Evolutionary conservation across 2,113 vertebrate species (phyloP).

Genomic region (Cyprinus carpio): DNA sequence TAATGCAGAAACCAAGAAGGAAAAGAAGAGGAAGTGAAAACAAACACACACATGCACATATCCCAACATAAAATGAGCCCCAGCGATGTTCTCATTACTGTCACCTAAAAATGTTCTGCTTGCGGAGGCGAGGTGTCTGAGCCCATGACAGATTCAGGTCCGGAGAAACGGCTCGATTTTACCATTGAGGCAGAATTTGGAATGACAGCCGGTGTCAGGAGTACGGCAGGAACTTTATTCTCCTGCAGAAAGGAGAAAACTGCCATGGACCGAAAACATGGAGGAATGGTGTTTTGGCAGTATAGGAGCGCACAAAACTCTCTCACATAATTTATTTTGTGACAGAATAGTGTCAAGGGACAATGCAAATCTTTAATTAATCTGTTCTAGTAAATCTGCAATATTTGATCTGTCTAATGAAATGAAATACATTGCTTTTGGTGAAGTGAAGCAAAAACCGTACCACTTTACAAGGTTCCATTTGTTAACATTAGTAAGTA

Average conservation of each 20-base stretch:
- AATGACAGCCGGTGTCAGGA: conserved; percentile 58
- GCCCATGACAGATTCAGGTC: conserved; percentile 62
- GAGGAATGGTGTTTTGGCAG: conserved; percentile 26
- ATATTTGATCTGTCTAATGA: neutral
- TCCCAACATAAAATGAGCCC: conserved; percentile 24
- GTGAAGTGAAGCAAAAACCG: neutral
- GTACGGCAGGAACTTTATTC: conserved; percentile 48
- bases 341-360: conserved; percentile 10
- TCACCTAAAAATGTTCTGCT: conserved; percentile 53
- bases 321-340: neutral
- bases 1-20: conserved; percentile 6
- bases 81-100: conserved; percentile 59
- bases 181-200: conserved; percentile 40
- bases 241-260: conserved; percentile 39
- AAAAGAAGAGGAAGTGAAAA: neutral
- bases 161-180: conserved; percentile 46
- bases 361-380: neutral
- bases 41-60: neutral
- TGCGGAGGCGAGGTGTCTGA: conserved; percentile 39
- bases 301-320: neutral
- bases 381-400: neutral
- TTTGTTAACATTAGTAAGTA: neutral
- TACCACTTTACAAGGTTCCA: neutral
- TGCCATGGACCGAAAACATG: conserved; percentile 4
- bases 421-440: neutral